Conservation (phyloP, 64 coral and sea anemone species). For the Dendrophyllia cribrosa region DNA sequence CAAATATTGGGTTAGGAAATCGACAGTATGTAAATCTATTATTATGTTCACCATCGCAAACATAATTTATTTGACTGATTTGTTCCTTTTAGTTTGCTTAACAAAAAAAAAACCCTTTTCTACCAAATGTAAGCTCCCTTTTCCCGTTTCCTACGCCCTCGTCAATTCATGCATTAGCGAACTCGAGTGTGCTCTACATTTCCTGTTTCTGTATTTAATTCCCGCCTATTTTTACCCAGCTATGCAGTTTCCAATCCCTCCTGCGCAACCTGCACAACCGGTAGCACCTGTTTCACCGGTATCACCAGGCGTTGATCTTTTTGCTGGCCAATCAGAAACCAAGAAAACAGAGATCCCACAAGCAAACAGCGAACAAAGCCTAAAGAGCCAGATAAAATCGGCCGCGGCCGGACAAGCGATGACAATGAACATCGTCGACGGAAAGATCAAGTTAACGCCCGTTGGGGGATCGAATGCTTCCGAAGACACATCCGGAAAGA, state of each 20-base stretch:
- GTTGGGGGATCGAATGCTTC: conserved; percentile 52
- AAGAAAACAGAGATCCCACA: conserved; percentile 48
- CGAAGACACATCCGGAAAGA: neutral
- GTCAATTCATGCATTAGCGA: too few relatives aligned
- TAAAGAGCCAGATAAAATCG: conserved; percentile 72
- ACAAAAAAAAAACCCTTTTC: too few relatives aligned
- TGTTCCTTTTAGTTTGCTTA: too few relatives aligned
- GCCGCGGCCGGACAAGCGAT: conserved; percentile 88
- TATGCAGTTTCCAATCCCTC: conserved; percentile 29
- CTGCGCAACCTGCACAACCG: neutral
- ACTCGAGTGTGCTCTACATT: neutral
- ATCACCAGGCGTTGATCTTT: neutral
- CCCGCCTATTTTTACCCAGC: neutral
- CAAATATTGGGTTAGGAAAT: too few relatives aligned
- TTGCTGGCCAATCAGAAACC: neutral
- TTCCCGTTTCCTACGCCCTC: too few relatives aligned
- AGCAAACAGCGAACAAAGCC: neutral
- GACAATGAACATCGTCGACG: conserved; percentile 85
- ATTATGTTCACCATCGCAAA: too few relatives aligned
- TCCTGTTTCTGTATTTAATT: neutral
- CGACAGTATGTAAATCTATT: too few relatives aligned
- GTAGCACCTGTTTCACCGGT: neutral
- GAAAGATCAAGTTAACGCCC: conserved; percentile 82
- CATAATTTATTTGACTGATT: too few relatives aligned
- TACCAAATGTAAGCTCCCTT: too few relatives aligned